Conservation (phyloP, 2,888 invertebrate species). For the Drosophila paramelanica region DNA sequence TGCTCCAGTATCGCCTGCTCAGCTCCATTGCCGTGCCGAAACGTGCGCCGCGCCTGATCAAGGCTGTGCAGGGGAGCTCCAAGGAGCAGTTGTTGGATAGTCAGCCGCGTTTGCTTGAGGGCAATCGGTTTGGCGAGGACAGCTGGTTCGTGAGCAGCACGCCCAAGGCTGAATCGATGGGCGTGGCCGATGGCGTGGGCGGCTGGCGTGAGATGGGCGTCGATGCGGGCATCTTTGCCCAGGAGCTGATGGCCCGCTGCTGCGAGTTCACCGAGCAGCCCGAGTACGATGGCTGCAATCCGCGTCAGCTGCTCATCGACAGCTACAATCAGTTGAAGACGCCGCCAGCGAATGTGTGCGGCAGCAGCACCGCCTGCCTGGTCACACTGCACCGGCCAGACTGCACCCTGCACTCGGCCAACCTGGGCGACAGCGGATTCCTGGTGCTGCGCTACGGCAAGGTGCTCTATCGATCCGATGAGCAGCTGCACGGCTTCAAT, state of each 20-base stretch:
- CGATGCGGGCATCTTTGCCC: constrained; percentile 97
- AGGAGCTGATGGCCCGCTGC: constrained; percentile 95
- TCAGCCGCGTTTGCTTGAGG: neutral
- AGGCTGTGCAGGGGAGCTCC: constrained; percentile 59
- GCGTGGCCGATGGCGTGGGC: constrained; percentile 99
- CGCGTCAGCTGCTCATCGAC: constrained; percentile 93
- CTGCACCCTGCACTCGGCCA: constrained; percentile 95
- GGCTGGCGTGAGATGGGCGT: constrained; percentile 98
- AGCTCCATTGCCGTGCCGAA: neutral
- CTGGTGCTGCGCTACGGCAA: constrained; percentile 93
- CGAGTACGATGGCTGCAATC: constrained; percentile 92
- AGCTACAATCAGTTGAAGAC: constrained; percentile 94
- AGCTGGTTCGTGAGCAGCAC: constrained; percentile 63
- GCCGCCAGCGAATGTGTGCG: constrained; percentile 94
- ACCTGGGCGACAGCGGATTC: constrained; percentile 98
- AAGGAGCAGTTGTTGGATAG: constrained; percentile 14
- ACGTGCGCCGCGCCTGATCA: constrained; percentile 48
- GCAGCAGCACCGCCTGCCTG: constrained; percentile 98
- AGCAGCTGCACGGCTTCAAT: constrained; percentile 99
- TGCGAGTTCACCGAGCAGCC: constrained; percentile 94
- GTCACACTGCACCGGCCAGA: constrained; percentile 95
- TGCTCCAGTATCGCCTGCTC: constrained; percentile 5
- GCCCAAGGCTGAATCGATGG: constrained; percentile 83
- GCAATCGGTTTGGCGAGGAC: constrained; percentile 63
- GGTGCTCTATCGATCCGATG: constrained; percentile 95